Conservation (phyloP, 1,140 invertebrate genomes). For the Psix sp. region DNA sequence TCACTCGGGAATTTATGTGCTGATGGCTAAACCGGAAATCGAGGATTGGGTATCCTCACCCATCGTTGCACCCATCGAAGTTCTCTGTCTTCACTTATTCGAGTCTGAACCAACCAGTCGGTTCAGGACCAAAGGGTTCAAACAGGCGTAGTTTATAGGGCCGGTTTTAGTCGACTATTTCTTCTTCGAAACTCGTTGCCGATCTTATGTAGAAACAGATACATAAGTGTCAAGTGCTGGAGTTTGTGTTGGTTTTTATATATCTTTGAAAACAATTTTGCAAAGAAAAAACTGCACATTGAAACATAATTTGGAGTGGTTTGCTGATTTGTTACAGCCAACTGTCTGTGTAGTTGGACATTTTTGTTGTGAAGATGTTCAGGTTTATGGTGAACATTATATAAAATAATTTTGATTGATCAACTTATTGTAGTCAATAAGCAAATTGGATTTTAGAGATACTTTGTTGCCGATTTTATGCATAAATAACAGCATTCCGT, state of each 20-base stretch:
- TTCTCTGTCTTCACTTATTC: constrained; percentile 44
- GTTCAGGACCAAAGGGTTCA: constrained; percentile 54
- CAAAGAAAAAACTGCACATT: too few species aligned
- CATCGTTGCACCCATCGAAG: constrained; percentile 21
- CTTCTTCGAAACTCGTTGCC: constrained; percentile 36
- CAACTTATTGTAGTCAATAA: too few species aligned
- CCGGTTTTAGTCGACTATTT: constrained; percentile 44
- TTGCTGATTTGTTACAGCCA: too few species aligned
- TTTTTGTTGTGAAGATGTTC: too few species aligned
- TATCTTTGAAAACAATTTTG: too few species aligned
- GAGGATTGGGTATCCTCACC: constrained; percentile 63
- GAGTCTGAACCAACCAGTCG: constrained; percentile 47
- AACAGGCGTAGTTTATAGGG: constrained; percentile 52
- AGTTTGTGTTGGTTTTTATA: neutral
- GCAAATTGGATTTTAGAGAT: too few species aligned
- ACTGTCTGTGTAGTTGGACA: too few species aligned
- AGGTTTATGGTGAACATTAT: too few species aligned
- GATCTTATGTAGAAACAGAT: constrained; percentile 28
- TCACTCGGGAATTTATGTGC: constrained; percentile 68
- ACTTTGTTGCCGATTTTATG: too few species aligned
- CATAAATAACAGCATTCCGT: too few species aligned
- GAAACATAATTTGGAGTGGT: too few species aligned
- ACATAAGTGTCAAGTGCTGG: constrained; percentile 15
- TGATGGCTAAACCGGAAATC: constrained; percentile 70
- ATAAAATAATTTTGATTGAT: too few species aligned